A percentile compares a stretch with the other conserved stretches of the same genome.
These are phyloP conservation scores for Eudyptes chrysolophus DNA, from an alignment of 2,113 vertebrate genomes.

Conservation along the genomic window DNA sequence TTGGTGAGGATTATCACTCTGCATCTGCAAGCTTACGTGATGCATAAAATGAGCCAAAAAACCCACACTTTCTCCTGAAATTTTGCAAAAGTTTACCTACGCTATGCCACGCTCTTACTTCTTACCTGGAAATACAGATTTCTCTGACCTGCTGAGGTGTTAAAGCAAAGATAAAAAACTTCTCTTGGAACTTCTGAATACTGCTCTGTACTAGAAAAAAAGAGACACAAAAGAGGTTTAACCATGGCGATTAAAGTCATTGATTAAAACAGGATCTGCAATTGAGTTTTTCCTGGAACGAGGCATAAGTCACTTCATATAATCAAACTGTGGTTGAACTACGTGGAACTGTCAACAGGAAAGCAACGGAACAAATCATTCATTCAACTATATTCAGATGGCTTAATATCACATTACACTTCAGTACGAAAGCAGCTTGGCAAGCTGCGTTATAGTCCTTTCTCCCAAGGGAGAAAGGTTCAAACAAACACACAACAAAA, in stretches of 20 bases:
- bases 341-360: background rate
- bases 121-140: conserved; percentile 97
- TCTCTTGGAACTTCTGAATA: conserved; percentile 94
- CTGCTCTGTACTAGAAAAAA: conserved; percentile 81
- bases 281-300: background rate
- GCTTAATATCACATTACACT: background rate
- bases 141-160: conserved; percentile 98
- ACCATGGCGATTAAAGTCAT: background rate
- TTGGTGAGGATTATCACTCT: background rate
- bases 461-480: background rate
- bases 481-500: background rate
- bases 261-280: background rate
- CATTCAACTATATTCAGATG: background rate
- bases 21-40: background rate
- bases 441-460: background rate
- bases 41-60: background rate
- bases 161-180: conserved; percentile 97
- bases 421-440: background rate
- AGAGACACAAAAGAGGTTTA: conserved; percentile 8
- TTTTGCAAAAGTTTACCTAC: background rate
- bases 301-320: background rate
- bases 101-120: background rate
- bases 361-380: background rate
- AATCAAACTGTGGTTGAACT: background rate
- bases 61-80: background rate